phyloP scores from a whole-genome alignment of 2,888 invertebrate genomes.

The Temnothorax rugatulus region DNA sequence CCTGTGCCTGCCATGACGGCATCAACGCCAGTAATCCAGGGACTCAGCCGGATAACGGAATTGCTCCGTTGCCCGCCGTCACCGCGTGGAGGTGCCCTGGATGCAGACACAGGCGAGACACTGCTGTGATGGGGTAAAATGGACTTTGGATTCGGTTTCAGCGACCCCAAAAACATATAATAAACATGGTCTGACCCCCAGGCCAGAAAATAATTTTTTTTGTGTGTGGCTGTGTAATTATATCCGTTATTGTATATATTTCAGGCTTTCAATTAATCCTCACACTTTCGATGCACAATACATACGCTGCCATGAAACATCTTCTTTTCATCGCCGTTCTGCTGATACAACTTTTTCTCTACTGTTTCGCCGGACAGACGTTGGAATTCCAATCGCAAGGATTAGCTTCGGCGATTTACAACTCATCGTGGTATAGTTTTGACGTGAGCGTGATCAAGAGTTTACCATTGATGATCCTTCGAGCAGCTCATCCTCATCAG shows the following conservation, averaged over 20 bases:
- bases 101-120: too few species aligned
- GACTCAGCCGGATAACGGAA: too few species aligned
- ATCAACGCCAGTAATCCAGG: too few species aligned
- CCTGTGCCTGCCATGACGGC: too few species aligned
- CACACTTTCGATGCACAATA: neutral
- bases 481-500: slow-evolving; percentile 29
- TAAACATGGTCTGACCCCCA: too few species aligned
- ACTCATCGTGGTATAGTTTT: slow-evolving; percentile 44
- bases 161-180: too few species aligned
- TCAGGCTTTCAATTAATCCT: slow-evolving; percentile 51
- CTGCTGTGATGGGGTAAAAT: too few species aligned
- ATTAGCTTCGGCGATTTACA: slow-evolving; percentile 27
- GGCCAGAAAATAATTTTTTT: too few species aligned
- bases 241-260: neutral
- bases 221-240: too few species aligned
- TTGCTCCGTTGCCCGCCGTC: too few species aligned
- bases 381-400: slow-evolving; percentile 70
- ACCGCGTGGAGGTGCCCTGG: too few species aligned
- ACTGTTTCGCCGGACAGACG: slow-evolving; percentile 75
- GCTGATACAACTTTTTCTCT: slow-evolving; percentile 73
- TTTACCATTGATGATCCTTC: slow-evolving; percentile 45
- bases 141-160: too few species aligned
- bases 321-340: slow-evolving; percentile 66
- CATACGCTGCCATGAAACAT: slow-evolving; percentile 55
- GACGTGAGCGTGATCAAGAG: slow-evolving; percentile 17